Percentiles rank a stretch among this genome's conserved stretches.
These are phyloP conservation scores for Drosophila pseudotalamancana DNA, from an alignment of 2,888 invertebrate genomes.

Conservation along the genomic window DNA sequence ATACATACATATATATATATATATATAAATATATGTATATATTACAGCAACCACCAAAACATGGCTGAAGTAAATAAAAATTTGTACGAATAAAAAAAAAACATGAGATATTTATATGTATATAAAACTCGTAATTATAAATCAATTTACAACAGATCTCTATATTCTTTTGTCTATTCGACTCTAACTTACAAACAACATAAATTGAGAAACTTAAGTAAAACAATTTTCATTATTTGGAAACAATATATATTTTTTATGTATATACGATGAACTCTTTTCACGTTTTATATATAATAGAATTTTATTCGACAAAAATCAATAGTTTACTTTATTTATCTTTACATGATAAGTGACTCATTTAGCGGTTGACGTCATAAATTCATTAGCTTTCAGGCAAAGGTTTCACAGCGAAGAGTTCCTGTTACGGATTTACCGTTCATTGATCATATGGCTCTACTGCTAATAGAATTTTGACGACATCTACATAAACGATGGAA, in stretches of 20 bases:
- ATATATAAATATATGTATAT: constrained; percentile 15
- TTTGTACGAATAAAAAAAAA: constrained; percentile 36
- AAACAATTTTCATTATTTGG: not conserved
- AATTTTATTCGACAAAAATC: constrained; percentile 5
- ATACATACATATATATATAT: constrained; percentile 25
- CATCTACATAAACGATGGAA: not conserved
- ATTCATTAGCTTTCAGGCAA: constrained; percentile 39
- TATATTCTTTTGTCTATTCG: constrained; percentile 12
- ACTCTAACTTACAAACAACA: not conserved
- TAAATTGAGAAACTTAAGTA: not conserved
- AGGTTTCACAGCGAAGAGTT: constrained; percentile 44
- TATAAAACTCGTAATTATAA: constrained; percentile 42
- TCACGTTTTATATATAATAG: not conserved
- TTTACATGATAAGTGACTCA: not conserved
- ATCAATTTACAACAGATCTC: constrained; percentile 30
- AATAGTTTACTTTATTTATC: constrained; percentile 1
- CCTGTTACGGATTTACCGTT: constrained; percentile 54
- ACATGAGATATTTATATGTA: constrained; percentile 34
- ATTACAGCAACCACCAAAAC: constrained; percentile 43
- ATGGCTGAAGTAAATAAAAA: constrained; percentile 37
- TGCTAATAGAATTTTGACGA: constrained; percentile 3
- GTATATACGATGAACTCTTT: not conserved
- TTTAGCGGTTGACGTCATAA: constrained; percentile 1
- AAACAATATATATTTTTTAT: constrained; percentile 1
- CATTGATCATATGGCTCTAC: constrained; percentile 59